A percentile compares a stretch with the other conserved stretches of the same genome.
Evolutionary conservation across 2,888 invertebrate genomes (phyloP).

Genomic region (Microplitis deprimator): DNA sequence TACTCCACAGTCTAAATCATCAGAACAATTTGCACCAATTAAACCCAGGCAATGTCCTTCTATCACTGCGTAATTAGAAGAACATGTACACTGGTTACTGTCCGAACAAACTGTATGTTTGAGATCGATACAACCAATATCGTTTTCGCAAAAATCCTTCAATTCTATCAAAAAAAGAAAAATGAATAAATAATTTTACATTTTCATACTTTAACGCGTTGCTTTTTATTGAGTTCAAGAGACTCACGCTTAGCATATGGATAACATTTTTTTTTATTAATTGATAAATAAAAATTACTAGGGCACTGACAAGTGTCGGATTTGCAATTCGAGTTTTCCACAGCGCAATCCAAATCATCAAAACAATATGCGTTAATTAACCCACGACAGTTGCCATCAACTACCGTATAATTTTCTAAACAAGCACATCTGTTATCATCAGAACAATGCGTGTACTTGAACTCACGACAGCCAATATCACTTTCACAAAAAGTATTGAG

Average conservation of each 20-base stretch:
- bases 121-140: not conserved
- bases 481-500: not conserved
- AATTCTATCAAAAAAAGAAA: not conserved
- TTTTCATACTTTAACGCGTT: too few species aligned
- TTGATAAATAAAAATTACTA: not conserved
- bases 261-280: not conserved
- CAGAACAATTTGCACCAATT: not conserved
- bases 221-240: too few species aligned
- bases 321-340: not conserved
- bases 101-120: not conserved
- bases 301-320: not conserved
- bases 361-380: not conserved
- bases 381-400: not conserved
- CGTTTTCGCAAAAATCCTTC: not conserved
- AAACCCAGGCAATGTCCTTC: not conserved
- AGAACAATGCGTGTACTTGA: not conserved
- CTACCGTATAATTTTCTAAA: not conserved
- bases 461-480: not conserved
- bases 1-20: not conserved
- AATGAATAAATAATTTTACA: too few species aligned
- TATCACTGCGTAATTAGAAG: not conserved
- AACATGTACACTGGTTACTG: not conserved
- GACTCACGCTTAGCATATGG: too few species aligned
- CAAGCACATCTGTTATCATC: not conserved
- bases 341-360: not conserved